Percentiles rank a stretch among this genome's conserved stretches.
These are phyloP conservation scores for Cheilosia urbana DNA, from an alignment of 2,888 invertebrate species.

Conservation along the genomic window DNA sequence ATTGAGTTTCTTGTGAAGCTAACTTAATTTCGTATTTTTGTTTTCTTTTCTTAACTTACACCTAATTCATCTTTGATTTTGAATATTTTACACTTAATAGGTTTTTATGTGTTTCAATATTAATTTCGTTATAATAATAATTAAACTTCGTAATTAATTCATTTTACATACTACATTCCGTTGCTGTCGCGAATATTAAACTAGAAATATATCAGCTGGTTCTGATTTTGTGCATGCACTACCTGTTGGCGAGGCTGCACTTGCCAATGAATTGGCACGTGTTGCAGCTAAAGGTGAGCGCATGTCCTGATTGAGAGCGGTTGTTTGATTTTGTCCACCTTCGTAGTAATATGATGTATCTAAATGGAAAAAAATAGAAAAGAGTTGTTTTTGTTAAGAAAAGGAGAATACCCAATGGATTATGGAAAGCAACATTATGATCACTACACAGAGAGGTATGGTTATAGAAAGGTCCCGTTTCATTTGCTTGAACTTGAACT, in stretches of 20 bases:
- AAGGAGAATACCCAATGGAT: neutral
- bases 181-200: slow-evolving; percentile 78
- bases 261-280: slow-evolving; percentile 88
- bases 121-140: slow-evolving; percentile 12
- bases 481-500: no score
- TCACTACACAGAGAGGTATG: neutral
- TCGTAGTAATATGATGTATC: slow-evolving; percentile 88
- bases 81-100: slow-evolving; percentile 30
- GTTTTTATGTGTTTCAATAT: slow-evolving; percentile 22
- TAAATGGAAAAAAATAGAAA: slow-evolving; percentile 77
- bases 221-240: slow-evolving; percentile 89
- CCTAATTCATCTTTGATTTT: slow-evolving; percentile 9
- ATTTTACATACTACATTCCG: slow-evolving; percentile 49
- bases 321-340: slow-evolving; percentile 81
- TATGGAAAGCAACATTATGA: neutral
- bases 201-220: slow-evolving; percentile 82
- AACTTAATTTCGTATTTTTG: slow-evolving; percentile 17
- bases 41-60: neutral
- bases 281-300: slow-evolving; percentile 89
- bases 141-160: slow-evolving; percentile 6
- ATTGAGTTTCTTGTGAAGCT: slow-evolving; percentile 31
- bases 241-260: slow-evolving; percentile 89
- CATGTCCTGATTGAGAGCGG: slow-evolving; percentile 85
- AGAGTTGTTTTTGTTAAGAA: neutral
- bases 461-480: neutral